Evolutionary conservation across 2,888 invertebrate species (phyloP).

Genomic region (Drosophila macrothrix): DNA sequence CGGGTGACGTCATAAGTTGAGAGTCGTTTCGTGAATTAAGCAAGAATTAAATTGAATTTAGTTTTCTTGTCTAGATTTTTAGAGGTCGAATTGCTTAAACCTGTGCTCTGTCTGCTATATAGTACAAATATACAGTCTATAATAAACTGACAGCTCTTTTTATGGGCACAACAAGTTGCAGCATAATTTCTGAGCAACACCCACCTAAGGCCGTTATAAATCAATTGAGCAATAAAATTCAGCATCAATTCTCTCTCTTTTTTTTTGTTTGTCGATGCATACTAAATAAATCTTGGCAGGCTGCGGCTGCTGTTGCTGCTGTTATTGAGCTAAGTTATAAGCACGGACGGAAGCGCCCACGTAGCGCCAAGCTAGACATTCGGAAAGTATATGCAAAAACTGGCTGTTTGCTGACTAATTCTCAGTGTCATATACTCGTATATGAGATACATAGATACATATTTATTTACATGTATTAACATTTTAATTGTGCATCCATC

Average conservation of each 20-base stretch:
- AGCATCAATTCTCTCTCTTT: slow-evolving; percentile 25
- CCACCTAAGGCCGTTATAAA: slow-evolving; percentile 72
- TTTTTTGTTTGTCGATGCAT: slow-evolving; percentile 11
- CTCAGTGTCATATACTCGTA: slow-evolving; percentile 32
- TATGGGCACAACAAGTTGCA: slow-evolving; percentile 48
- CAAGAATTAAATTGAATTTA: slow-evolving; percentile 67
- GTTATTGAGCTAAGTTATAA: slow-evolving; percentile 42
- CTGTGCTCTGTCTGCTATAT: slow-evolving; percentile 19
- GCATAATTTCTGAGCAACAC: slow-evolving; percentile 43
- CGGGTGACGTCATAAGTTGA: slow-evolving; percentile 66
- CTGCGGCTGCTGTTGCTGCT: slow-evolving; percentile 22
- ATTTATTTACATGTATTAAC: slow-evolving; percentile 13
- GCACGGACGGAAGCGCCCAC: slow-evolving; percentile 67
- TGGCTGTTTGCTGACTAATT: slow-evolving; percentile 72
- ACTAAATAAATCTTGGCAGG: slow-evolving; percentile 34
- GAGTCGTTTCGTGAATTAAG: slow-evolving; percentile 50
- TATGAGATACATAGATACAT: background rate
- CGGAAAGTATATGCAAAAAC: slow-evolving; percentile 44
- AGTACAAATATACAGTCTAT: slow-evolving; percentile 6
- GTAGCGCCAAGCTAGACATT: slow-evolving; percentile 54
- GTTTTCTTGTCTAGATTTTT: slow-evolving; percentile 58
- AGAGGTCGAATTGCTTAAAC: slow-evolving; percentile 65
- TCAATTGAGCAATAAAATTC: slow-evolving; percentile 70
- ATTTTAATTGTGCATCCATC: slow-evolving; percentile 69
- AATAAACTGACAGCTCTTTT: slow-evolving; percentile 23